These are phyloP conservation scores for Rugalucina vietnamica DNA, from an alignment of 2,888 invertebrate species.

Conservation along the genomic window DNA sequence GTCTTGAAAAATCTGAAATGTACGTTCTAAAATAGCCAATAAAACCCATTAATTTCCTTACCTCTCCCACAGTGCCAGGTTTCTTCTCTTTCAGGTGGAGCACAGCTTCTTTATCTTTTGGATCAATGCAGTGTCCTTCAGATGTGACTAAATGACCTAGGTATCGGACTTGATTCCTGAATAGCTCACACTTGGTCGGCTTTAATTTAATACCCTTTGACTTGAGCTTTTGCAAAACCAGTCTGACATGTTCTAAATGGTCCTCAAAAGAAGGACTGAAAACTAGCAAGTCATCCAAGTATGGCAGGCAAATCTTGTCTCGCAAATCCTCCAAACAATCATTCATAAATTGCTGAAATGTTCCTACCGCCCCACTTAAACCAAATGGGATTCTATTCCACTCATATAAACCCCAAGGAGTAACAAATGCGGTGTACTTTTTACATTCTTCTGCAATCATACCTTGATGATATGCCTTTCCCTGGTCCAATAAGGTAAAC, in stretches of 20 bases:
- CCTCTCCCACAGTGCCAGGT: constrained; percentile 29
- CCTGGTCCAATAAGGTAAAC: constrained; percentile 1
- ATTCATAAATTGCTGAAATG: constrained; percentile 9
- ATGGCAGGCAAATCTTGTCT: constrained; percentile 31
- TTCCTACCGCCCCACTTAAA: constrained; percentile 27
- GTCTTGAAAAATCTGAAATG: constrained; percentile 2
- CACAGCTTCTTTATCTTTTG: constrained; percentile 32
- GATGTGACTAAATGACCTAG: neutral
- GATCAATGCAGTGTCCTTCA: constrained; percentile 36
- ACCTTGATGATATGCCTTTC: constrained; percentile 52
- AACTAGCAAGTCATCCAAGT: constrained; percentile 48
- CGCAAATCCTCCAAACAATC: constrained; percentile 24
- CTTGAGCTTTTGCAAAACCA: constrained; percentile 21
- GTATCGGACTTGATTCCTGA: neutral
- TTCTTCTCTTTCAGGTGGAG: constrained; percentile 18
- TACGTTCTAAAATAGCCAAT: neutral
- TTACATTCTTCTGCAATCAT: constrained; percentile 29
- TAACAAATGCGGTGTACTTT: constrained; percentile 30
- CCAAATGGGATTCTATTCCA: constrained; percentile 44
- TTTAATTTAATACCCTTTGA: neutral
- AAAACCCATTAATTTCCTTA: neutral
- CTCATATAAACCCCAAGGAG: constrained; percentile 49
- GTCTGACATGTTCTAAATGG: constrained; percentile 40
- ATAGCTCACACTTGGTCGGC: neutral
- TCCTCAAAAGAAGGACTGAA: constrained; percentile 42